A percentile compares a stretch with the other conserved stretches of the same genome.
Conservation (phyloP, 2,113 vertebrate species). For the Neopipo cinnamomea region DNA sequence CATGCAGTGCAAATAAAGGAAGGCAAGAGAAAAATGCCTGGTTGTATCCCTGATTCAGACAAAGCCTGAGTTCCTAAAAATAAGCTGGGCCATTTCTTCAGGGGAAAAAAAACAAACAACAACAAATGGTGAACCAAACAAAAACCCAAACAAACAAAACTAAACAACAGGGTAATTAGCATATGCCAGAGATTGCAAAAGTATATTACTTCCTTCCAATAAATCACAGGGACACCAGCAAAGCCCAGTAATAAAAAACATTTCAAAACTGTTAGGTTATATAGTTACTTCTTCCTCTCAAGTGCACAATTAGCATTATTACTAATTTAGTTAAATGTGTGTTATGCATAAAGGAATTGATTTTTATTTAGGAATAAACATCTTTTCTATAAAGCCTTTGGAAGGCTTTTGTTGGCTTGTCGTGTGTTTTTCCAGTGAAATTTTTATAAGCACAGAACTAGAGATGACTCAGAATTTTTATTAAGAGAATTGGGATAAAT, state of each 20-base stretch:
- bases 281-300: neutral
- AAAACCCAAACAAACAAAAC: neutral
- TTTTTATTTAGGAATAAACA: neutral
- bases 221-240: neutral
- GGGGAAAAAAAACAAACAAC: neutral
- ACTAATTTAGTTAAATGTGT: neutral
- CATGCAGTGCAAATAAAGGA: neutral
- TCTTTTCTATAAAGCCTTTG: neutral
- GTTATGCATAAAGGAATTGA: neutral
- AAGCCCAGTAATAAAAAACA: neutral
- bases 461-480: conserved; percentile 52
- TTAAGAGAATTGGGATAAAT: conserved; percentile 40
- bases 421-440: neutral
- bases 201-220: neutral
- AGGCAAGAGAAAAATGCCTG: neutral
- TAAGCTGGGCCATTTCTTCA: neutral
- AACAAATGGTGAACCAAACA: neutral
- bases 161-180: neutral
- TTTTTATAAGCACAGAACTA: conserved; percentile 4
- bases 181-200: neutral
- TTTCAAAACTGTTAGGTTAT: neutral
- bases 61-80: neutral
- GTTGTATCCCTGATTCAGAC: neutral
- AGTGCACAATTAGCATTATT: neutral
- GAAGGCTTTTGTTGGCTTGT: neutral